Evolutionary conservation across 2,888 invertebrate species (phyloP), one percentile per base, ranked within the genome.

Genomic region (Apotomis betuletana): DNA sequence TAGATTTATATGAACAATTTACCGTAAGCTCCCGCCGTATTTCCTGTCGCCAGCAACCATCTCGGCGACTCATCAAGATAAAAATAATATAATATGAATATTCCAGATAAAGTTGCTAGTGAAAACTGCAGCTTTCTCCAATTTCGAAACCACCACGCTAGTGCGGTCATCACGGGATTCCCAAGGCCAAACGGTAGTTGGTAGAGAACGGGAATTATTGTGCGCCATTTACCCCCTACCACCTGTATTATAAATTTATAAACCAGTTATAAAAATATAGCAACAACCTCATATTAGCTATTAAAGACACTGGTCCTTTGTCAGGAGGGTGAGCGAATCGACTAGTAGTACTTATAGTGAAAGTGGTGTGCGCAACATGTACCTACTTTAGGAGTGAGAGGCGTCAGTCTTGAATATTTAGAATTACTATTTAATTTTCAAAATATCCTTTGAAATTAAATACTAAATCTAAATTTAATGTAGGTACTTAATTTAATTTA

Each of bases 171-270:
- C 13, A 94, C 78, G 4, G 94, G 88, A 76, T 93, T 94, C 0
- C 95, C 95, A 60, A 95, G 80, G 15, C 95, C 94, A 82, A 95
- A 95, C 3, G 95, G 95, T 62, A 95, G 85, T 83, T 95, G 95
- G 77, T 95, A 94, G n/a, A 95, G 75, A 55, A 95, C 94, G 10
- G 95, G 95, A 67, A 95, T 89, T 67, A 93, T 90, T 4, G 94
- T 94, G 51, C 95, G 89, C 93, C 94, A 95, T 84, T 93, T 93
- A 54, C 95, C 95, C 68, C 95, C 94, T 41, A 95, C 95, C 41
- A 94, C 82, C 93, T 93, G 75, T 49, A 41, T 5, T 41, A 41
- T 41, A 41, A 41, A 27, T 27, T 27, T 41, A 41, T 41, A 41
- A 41, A 41, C 41, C 41, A 41, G 5, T 41, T 41, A 41, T 27